Evolutionary conservation across 2,113 vertebrate genomes (phyloP), one percentile per base, ranked within the genome.

Genomic region (Macrotis lagotis): DNA sequence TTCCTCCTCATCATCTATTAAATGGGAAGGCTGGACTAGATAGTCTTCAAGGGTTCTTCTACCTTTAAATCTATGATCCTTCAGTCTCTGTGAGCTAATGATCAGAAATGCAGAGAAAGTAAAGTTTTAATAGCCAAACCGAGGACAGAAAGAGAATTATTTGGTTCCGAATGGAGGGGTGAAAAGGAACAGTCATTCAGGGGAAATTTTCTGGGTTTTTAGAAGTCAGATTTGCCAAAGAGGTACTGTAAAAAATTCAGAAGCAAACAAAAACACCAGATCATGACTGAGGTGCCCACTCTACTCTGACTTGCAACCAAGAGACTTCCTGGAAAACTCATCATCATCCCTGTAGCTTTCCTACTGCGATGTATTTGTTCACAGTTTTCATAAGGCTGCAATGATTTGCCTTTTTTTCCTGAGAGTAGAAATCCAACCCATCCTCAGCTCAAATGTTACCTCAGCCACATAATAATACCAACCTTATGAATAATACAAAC

Each of bases 71-170:
- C 11, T 11, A 59, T 59, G 55, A 31, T 37, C 28, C 55, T 51
- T 48, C 74, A 49, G 90, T 9, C 55, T 25, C 26, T 88, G 90
- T 51, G 91, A 92, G 53, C 8, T 48, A 48, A 95, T 93, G 95
- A 53, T 74, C 89, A 48, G 88, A 96, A 51, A 22, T 25, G n/a
- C 50, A 31, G 50, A 52, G 49, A 26, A 51, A 52, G 12, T 7
- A 55, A 74, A 11, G n/a, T 48, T 91, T 94, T 14, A 59, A 47
- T 19, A n/a, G 4, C 83, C 88, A 94, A 89, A 93, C 25, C 9
- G 6, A 16, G 37, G 47, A 52, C 66, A 91, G 90, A 94, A 93
- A 83, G 91, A 89, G 92, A 59, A 59, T 50, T 28, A 24, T 49
- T 3, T 91, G 50, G 74, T 25, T 25, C 91, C 0, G 48, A 49